A percentile compares a stretch with the other conserved stretches of the same genome.
These are phyloP conservation scores for Sebastes trivittatus DNA, from an alignment of 2,797 vertebrate genomes.

Conservation along the genomic window DNA sequence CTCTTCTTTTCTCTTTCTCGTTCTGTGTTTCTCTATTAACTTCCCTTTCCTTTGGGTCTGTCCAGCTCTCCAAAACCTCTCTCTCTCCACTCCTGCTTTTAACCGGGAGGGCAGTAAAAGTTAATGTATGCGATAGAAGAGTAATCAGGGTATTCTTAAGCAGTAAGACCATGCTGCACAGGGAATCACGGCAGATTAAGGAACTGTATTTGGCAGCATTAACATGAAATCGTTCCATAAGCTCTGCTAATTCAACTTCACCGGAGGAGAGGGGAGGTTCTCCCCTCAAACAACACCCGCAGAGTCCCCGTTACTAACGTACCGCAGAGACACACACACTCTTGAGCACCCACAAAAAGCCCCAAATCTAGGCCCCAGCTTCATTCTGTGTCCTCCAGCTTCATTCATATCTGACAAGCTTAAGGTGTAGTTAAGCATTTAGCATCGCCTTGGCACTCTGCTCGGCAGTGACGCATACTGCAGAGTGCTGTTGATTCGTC, in stretches of 20 bases:
- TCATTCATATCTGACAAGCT: slow-evolving; percentile 72
- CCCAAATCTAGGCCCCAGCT: slow-evolving; percentile 31
- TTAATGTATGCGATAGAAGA: slow-evolving; percentile 54
- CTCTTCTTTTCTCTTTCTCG: background rate
- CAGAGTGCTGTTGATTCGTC: slow-evolving; percentile 61
- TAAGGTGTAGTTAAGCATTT: slow-evolving; percentile 68
- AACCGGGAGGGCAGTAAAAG: slow-evolving; percentile 54
- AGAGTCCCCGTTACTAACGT: slow-evolving; percentile 10
- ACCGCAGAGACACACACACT: background rate
- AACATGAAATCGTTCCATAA: slow-evolving; percentile 77
- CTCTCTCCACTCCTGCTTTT: slow-evolving; percentile 2
- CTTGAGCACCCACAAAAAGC: slow-evolving; percentile 2
- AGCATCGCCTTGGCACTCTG: slow-evolving; percentile 47
- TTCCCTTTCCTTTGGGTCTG: background rate
- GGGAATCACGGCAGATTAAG: slow-evolving; percentile 78
- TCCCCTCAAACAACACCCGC: slow-evolving; percentile 24
- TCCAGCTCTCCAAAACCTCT: background rate
- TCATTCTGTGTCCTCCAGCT: slow-evolving; percentile 45
- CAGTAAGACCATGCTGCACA: slow-evolving; percentile 57
- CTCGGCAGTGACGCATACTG: slow-evolving; percentile 64
- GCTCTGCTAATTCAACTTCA: slow-evolving; percentile 73
- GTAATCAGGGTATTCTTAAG: slow-evolving; percentile 73
- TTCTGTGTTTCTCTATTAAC: background rate
- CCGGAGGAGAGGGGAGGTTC: slow-evolving; percentile 34
- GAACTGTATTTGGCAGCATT: slow-evolving; percentile 75